Evolutionary conservation across 2,113 vertebrate species (phyloP).

Genomic region (Pionites leucogaster): DNA sequence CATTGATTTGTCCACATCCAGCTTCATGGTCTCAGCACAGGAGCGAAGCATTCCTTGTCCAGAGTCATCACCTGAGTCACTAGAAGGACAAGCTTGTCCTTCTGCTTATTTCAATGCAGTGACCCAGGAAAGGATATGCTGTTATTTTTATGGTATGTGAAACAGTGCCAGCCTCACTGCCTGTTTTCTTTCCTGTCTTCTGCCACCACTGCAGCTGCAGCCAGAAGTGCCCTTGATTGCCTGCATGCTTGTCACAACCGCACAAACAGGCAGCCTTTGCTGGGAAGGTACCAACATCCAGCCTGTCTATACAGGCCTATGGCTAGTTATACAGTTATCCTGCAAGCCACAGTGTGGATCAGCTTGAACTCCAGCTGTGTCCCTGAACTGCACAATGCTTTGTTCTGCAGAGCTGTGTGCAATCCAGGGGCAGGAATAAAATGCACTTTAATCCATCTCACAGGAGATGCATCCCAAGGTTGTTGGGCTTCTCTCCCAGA

Average conservation of each 20-base stretch:
- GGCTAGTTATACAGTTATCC: background rate
- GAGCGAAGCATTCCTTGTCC: background rate
- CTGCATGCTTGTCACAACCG: fast-evolving
- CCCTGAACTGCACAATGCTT: background rate
- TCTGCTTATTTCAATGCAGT: background rate
- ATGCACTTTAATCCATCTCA: fast-evolving
- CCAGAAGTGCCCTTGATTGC: background rate
- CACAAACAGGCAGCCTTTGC: background rate
- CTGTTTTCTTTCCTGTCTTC: background rate
- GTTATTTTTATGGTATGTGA: background rate
- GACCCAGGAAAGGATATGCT: background rate
- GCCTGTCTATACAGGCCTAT: background rate
- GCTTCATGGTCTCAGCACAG: background rate
- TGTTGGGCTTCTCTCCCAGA: background rate
- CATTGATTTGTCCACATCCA: background rate
- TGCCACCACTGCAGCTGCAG: background rate
- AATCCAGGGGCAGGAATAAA: background rate
- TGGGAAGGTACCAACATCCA: background rate
- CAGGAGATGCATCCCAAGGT: background rate
- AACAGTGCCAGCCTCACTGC: background rate
- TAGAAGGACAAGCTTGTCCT: background rate
- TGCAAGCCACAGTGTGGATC: background rate
- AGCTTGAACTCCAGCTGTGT: background rate
- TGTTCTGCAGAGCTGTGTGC: background rate
- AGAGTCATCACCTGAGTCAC: background rate